Evolutionary conservation across 2,888 invertebrate species (phyloP).

Genomic region (Andrena minutula): DNA sequence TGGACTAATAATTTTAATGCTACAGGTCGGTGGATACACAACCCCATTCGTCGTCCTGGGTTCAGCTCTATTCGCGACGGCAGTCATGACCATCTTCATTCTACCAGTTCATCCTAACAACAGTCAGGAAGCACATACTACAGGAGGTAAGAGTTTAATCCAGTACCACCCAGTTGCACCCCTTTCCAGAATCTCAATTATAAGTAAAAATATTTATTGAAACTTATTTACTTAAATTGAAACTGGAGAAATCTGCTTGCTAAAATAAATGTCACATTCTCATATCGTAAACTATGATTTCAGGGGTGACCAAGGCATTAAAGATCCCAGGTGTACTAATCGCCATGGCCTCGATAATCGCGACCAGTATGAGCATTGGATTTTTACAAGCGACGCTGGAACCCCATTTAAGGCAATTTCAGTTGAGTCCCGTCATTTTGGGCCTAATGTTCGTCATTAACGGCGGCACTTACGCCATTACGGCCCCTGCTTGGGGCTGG

Average conservation of each 20-base stretch:
- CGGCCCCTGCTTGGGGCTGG: constrained; percentile 93
- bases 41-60: constrained; percentile 94
- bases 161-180: too few relatives aligned
- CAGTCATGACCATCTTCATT: constrained; percentile 90
- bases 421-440: constrained; percentile 89
- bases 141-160: constrained; percentile 69
- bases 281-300: not conserved
- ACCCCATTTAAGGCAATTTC: constrained; percentile 92
- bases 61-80: constrained; percentile 90
- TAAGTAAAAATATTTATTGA: too few relatives aligned
- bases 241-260: too few relatives aligned
- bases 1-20: constrained; percentile 23
- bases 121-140: constrained; percentile 86
- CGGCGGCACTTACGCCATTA: constrained; percentile 92
- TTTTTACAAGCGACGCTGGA: constrained; percentile 96
- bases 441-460: constrained; percentile 94
- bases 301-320: constrained; percentile 89
- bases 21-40: constrained; percentile 91
- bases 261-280: not conserved
- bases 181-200: too few relatives aligned
- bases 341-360: constrained; percentile 90
- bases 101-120: constrained; percentile 89
- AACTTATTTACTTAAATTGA: too few relatives aligned
- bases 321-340: constrained; percentile 91
- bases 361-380: constrained; percentile 93